phyloP scores from a whole-genome alignment of 2,113 vertebrate genomes.

The Raja brachyura region DNA sequence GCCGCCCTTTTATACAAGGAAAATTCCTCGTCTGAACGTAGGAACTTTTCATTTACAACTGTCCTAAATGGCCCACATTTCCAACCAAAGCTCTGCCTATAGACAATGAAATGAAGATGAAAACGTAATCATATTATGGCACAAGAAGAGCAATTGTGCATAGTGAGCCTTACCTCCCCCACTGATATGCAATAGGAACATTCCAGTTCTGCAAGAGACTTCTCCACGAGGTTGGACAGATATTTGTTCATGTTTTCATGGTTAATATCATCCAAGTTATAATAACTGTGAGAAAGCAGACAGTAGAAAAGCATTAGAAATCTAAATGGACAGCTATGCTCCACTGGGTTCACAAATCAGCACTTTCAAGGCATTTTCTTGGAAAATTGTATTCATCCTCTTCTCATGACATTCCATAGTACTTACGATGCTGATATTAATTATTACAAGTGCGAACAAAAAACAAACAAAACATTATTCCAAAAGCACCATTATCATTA shows the following conservation, averaged over 20 bases:
- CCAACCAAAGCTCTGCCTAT: not conserved
- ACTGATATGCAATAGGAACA: conserved; percentile 86
- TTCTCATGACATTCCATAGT: not conserved
- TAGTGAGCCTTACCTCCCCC: conserved; percentile 66
- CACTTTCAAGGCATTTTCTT: not conserved
- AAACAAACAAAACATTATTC: not conserved
- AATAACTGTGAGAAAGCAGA: conserved; percentile 68
- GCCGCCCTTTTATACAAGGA: not conserved
- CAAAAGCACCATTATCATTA: not conserved
- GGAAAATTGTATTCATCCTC: not conserved
- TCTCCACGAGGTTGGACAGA: conserved; percentile 83
- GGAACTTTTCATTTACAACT: too few species aligned
- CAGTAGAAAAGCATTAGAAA: not conserved
- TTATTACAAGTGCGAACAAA: not conserved
- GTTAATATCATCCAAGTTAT: conserved; percentile 79
- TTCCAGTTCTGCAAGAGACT: conserved; percentile 79
- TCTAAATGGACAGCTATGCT: not conserved
- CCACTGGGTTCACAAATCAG: not conserved
- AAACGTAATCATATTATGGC: not conserved
- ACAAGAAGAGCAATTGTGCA: not conserved
- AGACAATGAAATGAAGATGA: not conserved
- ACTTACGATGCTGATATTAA: not conserved
- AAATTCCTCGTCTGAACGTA: not conserved
- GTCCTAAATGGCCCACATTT: not conserved
- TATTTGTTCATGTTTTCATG: conserved; percentile 86